phyloP scores from a whole-genome alignment of 2,113 vertebrate species.

The Stigmatopora nigra region DNA sequence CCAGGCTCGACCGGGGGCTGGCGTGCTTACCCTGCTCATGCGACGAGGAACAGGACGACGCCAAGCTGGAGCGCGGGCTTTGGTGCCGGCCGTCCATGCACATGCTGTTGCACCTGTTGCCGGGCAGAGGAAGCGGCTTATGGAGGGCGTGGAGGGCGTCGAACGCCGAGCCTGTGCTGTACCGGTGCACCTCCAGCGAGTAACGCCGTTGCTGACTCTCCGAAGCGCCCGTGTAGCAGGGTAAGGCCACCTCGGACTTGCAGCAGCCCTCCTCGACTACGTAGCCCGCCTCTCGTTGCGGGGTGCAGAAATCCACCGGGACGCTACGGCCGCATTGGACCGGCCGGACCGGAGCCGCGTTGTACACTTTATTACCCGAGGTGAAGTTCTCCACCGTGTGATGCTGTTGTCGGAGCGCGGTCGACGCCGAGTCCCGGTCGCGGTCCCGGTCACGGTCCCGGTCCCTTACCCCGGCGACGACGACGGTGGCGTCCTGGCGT shows the following conservation, averaged over 20 bases:
- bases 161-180: constrained; percentile 69
- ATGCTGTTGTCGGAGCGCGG: constrained; percentile 65
- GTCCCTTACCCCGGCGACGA: constrained; percentile 47
- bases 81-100: constrained; percentile 62
- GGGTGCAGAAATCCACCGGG: constrained; percentile 65
- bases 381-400: constrained; percentile 68
- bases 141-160: constrained; percentile 68
- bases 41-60: constrained; percentile 62
- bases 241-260: constrained; percentile 80
- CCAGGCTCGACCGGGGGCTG: constrained; percentile 75
- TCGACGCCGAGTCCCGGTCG: constrained; percentile 66
- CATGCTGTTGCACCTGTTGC: constrained; percentile 71
- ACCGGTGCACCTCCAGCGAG: constrained; percentile 76
- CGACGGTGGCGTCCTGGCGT: constrained; percentile 59
- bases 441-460: constrained; percentile 50
- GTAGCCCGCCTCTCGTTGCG: constrained; percentile 59
- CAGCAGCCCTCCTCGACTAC: constrained; percentile 68
- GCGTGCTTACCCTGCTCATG: constrained; percentile 76
- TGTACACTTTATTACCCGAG: constrained; percentile 69
- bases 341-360: constrained; percentile 64
- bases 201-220: constrained; percentile 75
- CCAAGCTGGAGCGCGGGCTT: constrained; percentile 74
- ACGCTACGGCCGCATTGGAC: constrained; percentile 63
- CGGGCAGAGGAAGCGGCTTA: constrained; percentile 61
- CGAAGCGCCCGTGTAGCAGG: constrained; percentile 75